Evolutionary conservation across 2,888 invertebrate genomes (phyloP).

Genomic region (Cremastinae sp.): DNA sequence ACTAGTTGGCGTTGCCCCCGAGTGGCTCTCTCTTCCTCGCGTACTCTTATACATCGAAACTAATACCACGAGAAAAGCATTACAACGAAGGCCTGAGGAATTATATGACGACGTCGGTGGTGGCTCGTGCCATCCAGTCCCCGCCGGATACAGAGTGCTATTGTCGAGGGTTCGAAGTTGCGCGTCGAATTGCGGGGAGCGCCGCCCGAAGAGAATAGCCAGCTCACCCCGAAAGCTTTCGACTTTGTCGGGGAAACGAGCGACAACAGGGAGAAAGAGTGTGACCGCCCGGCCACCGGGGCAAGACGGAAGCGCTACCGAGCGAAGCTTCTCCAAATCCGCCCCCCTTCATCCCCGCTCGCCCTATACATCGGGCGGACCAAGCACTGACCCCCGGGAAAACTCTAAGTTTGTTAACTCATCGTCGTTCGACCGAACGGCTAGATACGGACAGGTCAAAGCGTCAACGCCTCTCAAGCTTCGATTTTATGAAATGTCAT

Average conservation of each 20-base stretch:
- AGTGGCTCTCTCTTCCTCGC: no score
- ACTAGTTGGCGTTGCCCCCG: slow-evolving; percentile 28
- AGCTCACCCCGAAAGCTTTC: slow-evolving; percentile 21
- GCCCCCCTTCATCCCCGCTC: no score
- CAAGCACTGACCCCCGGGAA: slow-evolving; percentile 29
- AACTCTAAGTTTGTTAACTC: slow-evolving; percentile 40
- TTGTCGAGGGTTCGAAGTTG: slow-evolving; percentile 64
- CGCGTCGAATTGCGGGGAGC: background rate
- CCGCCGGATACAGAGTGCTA: slow-evolving; percentile 76
- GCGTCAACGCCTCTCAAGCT: background rate
- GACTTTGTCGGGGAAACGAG: background rate
- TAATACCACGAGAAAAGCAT: slow-evolving; percentile 15
- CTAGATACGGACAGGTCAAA: background rate
- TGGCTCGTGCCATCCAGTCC: slow-evolving; percentile 61
- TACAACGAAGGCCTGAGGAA: slow-evolving; percentile 46
- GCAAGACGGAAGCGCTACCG: background rate
- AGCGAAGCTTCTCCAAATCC: slow-evolving; percentile 42
- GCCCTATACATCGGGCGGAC: slow-evolving; percentile 11
- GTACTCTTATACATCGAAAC: background rate
- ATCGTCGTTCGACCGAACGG: slow-evolving; percentile 16
- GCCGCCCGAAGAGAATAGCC: slow-evolving; percentile 63
- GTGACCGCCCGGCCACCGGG: background rate
- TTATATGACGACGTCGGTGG: slow-evolving; percentile 61
- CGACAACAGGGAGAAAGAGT: slow-evolving; percentile 4
- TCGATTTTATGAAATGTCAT: no score